Evolutionary conservation across 2,797 vertebrate genomes (phyloP).

Genomic region (Poecilia wingei): DNA sequence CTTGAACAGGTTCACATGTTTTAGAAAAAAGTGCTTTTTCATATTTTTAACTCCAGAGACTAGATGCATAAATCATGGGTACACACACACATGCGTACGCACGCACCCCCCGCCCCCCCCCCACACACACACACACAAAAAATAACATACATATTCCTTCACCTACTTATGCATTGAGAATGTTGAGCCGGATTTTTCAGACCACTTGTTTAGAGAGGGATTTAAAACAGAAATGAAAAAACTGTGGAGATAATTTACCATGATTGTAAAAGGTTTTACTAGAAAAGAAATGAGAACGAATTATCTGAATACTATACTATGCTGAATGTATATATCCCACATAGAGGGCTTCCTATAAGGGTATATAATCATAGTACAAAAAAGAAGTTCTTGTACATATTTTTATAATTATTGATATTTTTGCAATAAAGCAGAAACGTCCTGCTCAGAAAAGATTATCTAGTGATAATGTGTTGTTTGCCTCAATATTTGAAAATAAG

Average conservation of each 20-base stretch:
- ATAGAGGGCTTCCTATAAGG: not conserved
- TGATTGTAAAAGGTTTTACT: not conserved
- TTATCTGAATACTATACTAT: not conserved
- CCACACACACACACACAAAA: not conserved
- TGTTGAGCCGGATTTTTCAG: not conserved
- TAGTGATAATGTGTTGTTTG: not conserved
- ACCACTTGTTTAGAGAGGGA: not conserved
- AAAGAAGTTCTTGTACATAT: not conserved
- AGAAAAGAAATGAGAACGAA: not conserved
- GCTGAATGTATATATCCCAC: not conserved
- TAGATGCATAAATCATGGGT: constrained; percentile 3
- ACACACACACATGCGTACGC: not conserved
- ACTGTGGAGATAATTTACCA: not conserved
- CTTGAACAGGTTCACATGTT: constrained; percentile 37
- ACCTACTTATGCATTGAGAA: not conserved
- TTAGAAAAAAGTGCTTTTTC: constrained; percentile 10
- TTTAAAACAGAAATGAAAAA: not conserved
- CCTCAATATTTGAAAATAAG: not conserved
- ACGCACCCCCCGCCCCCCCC: too few species aligned
- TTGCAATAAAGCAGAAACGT: not conserved
- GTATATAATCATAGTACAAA: not conserved
- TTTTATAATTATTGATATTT: not conserved
- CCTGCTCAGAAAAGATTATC: not conserved
- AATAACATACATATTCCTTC: not conserved
- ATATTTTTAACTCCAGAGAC: constrained; percentile 14